Conservation (phyloP, 1,140 invertebrate genomes). For the Pogonomyrmex barbatus region DNA sequence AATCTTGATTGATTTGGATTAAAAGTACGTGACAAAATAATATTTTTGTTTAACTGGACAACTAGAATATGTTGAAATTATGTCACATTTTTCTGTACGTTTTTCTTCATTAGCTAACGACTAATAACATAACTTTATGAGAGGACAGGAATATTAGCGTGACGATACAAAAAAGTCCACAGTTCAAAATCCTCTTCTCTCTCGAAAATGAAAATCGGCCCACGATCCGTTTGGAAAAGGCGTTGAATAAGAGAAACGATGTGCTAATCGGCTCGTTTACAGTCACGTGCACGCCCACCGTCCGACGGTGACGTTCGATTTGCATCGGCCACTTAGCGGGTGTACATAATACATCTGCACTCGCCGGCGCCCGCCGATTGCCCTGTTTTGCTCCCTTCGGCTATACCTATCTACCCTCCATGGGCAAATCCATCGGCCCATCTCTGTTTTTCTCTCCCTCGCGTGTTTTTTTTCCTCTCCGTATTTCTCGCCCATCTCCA, state of each 20-base stretch:
- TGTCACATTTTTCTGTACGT: background rate
- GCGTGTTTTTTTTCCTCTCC: conserved; percentile 61
- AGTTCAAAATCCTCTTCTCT: background rate
- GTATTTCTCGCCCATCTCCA: conserved; percentile 56
- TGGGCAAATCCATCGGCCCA: conserved; percentile 24
- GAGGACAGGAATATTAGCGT: background rate
- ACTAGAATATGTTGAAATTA: background rate
- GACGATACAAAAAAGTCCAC: background rate
- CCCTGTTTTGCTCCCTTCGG: conserved; percentile 43
- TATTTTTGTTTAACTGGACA: background rate
- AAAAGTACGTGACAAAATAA: background rate
- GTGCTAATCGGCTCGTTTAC: conserved; percentile 82
- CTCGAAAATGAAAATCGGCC: conserved; percentile 48
- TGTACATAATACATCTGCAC: conserved; percentile 70
- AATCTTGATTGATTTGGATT: background rate
- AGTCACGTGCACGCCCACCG: conserved; percentile 83
- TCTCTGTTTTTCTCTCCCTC: conserved; percentile 61
- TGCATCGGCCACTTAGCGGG: conserved; percentile 77
- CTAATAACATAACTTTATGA: no score
- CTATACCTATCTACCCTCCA: conserved; percentile 62
- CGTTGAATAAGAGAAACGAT: conserved; percentile 74
- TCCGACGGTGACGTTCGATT: conserved; percentile 78
- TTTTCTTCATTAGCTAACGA: background rate
- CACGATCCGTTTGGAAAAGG: conserved; percentile 68
- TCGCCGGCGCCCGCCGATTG: conserved; percentile 29